phyloP scores from a whole-genome alignment of 2,888 invertebrate species.

The Acanthococcus lagerstroemiae region DNA sequence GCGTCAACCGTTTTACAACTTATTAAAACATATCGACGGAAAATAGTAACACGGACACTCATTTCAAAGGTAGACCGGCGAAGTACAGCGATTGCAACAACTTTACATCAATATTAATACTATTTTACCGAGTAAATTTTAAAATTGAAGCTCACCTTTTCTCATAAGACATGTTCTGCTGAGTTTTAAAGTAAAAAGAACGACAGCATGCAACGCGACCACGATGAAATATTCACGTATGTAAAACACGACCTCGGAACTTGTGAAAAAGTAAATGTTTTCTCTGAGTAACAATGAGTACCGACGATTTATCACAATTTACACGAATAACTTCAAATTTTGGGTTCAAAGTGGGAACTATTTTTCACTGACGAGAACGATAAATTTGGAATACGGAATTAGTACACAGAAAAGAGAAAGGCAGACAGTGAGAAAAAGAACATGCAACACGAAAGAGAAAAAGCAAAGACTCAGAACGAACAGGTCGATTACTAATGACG shows the following conservation, averaged over 20 bases:
- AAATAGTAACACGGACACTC: not conserved
- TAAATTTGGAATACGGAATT: constrained; percentile 25
- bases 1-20: constrained; percentile 14
- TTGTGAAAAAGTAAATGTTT: too few species aligned
- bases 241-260: not conserved
- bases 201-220: constrained; percentile 16
- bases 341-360: constrained; percentile 15
- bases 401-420: constrained; percentile 20
- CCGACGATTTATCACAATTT: too few species aligned
- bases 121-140: not conserved
- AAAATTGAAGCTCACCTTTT: constrained; percentile 26
- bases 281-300: too few species aligned
- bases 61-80: not conserved
- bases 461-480: too few species aligned
- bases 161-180: constrained; percentile 29
- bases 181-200: constrained; percentile 22
- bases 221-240: constrained; percentile 7
- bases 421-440: constrained; percentile 3
- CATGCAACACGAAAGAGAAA: not conserved
- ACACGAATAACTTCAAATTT: constrained; percentile 22
- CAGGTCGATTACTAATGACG: too few species aligned
- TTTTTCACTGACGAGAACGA: constrained; percentile 19
- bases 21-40: constrained; percentile 9
- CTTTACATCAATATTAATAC: not conserved
- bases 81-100: not conserved